These are phyloP conservation scores for Coelopa pilipes DNA, from an alignment of 2,888 invertebrate genomes.

Conservation along the genomic window DNA sequence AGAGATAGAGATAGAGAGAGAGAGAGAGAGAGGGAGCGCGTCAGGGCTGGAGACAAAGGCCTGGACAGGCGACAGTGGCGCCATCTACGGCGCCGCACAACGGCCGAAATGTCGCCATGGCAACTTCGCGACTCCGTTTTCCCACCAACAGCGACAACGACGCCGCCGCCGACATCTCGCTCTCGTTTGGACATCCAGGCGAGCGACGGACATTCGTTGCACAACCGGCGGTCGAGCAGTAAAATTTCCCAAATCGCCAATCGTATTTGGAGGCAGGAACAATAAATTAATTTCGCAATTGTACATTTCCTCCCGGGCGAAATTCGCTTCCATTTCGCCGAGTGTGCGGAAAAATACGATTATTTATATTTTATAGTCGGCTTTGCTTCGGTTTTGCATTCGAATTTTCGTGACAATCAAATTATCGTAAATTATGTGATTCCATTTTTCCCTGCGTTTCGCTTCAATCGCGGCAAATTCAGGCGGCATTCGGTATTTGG, in stretches of 20 bases:
- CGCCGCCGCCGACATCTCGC: no score
- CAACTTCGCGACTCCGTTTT: not conserved
- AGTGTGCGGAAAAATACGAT: not conserved
- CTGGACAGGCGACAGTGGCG: conserved; percentile 3
- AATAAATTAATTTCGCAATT: conserved; percentile 13
- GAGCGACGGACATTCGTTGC: not conserved
- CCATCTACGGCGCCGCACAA: not conserved
- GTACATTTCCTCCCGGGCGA: not conserved
- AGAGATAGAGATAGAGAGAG: not conserved
- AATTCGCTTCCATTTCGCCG: conserved; percentile 3
- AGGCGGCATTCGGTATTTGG: no score
- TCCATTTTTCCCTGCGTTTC: no score
- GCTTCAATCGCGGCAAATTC: no score
- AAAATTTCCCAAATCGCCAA: not conserved
- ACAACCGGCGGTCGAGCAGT: not conserved
- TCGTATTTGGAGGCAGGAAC: not conserved
- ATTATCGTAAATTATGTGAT: no score
- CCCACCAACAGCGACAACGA: not conserved
- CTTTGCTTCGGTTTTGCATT: no score
- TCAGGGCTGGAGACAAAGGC: not conserved
- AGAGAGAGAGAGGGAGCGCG: not conserved
- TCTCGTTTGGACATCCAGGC: no score
- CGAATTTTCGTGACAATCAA: no score
- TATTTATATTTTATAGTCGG: no score
- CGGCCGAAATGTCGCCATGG: not conserved